Percentiles rank a stretch among this genome's conserved stretches.
Evolutionary conservation across 2,113 vertebrate species (phyloP).

Genomic region (Phrynosoma platyrhinos): DNA sequence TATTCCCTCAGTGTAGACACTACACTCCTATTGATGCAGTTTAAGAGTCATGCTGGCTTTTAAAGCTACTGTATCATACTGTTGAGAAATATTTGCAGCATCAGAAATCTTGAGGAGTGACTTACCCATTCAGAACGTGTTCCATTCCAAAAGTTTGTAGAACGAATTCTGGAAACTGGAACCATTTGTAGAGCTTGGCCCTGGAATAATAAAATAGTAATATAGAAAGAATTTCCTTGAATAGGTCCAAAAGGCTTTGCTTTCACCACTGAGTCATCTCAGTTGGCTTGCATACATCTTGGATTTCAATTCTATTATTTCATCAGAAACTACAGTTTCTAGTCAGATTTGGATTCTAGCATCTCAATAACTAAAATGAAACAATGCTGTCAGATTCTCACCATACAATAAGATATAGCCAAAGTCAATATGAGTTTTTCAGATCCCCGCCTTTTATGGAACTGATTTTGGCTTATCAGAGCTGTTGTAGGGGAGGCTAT

Average conservation of each 20-base stretch:
- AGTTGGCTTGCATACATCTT: neutral
- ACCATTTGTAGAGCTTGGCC: neutral
- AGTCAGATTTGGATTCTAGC: neutral
- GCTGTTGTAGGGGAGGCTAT: constrained; percentile 14
- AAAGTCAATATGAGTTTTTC: neutral
- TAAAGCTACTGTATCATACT: no score
- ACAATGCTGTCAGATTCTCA: neutral
- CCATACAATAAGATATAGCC: constrained; percentile 1
- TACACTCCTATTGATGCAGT: no score
- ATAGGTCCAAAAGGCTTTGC: neutral
- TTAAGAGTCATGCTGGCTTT: no score
- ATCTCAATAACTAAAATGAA: neutral
- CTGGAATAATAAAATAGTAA: neutral
- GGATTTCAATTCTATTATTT: neutral
- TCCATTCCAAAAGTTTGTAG: neutral
- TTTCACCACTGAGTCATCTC: neutral
- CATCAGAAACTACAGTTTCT: neutral
- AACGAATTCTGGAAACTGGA: neutral
- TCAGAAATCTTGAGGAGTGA: neutral
- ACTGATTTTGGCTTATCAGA: neutral
- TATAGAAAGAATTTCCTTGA: neutral
- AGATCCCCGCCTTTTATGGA: neutral
- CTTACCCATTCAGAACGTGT: neutral
- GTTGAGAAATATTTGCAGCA: neutral
- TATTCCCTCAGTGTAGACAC: no score